phyloP scores from a whole-genome alignment of 2,797 vertebrate genomes.

The Furcifer pardalis region DNA sequence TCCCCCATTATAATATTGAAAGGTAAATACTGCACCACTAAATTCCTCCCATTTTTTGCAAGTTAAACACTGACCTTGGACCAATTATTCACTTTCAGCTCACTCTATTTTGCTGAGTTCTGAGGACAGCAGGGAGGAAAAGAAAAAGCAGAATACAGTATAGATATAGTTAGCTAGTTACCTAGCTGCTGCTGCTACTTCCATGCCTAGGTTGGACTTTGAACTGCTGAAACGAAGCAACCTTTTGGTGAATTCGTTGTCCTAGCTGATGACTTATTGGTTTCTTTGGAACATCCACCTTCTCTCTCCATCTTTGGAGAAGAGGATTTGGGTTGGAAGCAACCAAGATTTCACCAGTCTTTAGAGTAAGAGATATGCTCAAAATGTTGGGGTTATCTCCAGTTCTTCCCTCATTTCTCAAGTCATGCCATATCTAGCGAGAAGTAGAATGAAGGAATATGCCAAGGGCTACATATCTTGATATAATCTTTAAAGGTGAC shows the following conservation, averaged over 20 bases:
- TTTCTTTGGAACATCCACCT: background rate
- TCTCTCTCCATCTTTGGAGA: background rate
- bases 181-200: too few relatives aligned
- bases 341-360: background rate
- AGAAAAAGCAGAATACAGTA: background rate
- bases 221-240: too few relatives aligned
- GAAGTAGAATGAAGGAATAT: background rate
- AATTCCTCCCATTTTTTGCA: constrained; percentile 27
- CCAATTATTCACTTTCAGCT: background rate
- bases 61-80: background rate
- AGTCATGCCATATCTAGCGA: background rate
- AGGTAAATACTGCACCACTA: background rate
- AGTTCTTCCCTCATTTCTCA: too few relatives aligned
- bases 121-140: background rate
- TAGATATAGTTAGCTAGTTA: background rate
- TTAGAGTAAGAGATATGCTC: background rate
- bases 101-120: background rate
- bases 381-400: too few relatives aligned
- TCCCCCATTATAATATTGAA: background rate
- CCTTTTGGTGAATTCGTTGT: too few relatives aligned
- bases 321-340: too few relatives aligned
- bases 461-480: background rate
- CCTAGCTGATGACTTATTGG: too few relatives aligned
- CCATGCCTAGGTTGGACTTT: too few relatives aligned
- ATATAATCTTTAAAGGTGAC: too few relatives aligned